Evolutionary conservation across 1,140 invertebrate species (phyloP).

Genomic region (Ladona fulva): DNA sequence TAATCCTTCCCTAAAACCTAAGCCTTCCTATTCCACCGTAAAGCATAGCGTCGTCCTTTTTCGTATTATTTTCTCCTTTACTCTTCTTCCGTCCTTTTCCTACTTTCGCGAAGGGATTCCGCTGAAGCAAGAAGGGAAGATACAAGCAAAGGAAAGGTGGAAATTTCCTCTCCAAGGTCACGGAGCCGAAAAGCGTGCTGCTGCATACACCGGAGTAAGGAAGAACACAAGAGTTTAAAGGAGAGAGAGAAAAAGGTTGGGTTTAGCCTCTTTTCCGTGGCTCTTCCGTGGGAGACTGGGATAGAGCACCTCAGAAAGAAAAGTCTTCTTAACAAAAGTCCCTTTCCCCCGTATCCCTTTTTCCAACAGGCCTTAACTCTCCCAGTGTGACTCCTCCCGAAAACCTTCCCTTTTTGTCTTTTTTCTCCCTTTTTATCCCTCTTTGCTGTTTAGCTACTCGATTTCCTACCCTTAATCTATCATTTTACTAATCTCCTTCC

Average conservation of each 20-base stretch:
- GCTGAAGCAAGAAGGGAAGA: not conserved
- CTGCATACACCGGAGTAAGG: not conserved
- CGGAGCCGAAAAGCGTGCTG: not conserved
- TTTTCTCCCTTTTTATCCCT: no score
- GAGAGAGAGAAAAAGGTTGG: not conserved
- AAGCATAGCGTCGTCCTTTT: not conserved
- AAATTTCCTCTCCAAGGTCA: not conserved
- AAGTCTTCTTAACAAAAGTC: no score
- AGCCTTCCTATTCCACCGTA: not conserved
- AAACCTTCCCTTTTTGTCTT: no score
- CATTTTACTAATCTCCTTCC: no score
- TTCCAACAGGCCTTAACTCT: no score
- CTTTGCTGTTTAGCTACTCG: no score
- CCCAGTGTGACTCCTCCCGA: no score
- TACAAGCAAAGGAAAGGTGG: not conserved
- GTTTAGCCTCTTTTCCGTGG: not conserved
- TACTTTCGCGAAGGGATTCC: not conserved
- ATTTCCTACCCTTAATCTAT: no score
- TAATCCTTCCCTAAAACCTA: not conserved
- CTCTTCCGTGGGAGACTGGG: not conserved
- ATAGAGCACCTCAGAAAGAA: not conserved
- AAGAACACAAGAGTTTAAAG: not conserved
- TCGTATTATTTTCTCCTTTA: not conserved
- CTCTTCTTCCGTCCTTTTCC: not conserved
- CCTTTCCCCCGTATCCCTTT: no score